A percentile compares a stretch with the other conserved stretches of the same genome.
These are phyloP conservation scores for Nipponia nippon DNA, from an alignment of 2,113 vertebrate genomes.

Conservation along the genomic window DNA sequence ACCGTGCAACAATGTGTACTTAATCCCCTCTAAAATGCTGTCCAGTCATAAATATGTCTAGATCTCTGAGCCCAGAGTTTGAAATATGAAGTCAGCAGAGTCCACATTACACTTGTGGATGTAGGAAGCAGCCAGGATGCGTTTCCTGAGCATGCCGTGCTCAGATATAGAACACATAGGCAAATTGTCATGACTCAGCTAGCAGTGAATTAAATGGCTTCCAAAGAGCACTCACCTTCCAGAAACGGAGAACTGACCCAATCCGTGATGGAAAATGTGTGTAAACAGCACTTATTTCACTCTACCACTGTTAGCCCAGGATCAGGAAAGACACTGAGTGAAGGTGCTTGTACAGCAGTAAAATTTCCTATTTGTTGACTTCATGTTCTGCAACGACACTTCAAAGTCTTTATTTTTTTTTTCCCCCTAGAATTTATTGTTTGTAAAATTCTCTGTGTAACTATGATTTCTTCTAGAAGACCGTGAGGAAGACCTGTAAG, in stretches of 20 bases:
- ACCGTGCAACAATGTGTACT: background rate
- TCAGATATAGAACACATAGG: background rate
- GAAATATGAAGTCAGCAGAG: background rate
- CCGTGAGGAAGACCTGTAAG: background rate
- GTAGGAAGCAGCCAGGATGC: background rate
- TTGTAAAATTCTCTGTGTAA: background rate
- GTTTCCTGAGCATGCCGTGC: accelerated
- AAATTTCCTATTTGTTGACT: background rate
- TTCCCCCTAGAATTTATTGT: background rate
- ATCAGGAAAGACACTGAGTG: background rate
- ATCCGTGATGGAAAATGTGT: background rate
- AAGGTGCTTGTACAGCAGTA: background rate
- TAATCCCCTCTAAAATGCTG: background rate
- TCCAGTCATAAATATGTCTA: background rate
- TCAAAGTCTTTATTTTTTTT: background rate
- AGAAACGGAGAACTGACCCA: background rate
- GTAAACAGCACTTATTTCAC: background rate
- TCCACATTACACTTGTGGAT: background rate
- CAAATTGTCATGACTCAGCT: background rate
- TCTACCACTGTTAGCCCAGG: background rate
- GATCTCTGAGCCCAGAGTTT: background rate
- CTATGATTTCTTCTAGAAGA: background rate
- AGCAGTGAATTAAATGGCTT: background rate
- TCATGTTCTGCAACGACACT: background rate
- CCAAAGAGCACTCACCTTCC: background rate